These are phyloP conservation scores for Hypothenemus hampei DNA, from an alignment of 1,140 invertebrate genomes.

Conservation along the genomic window DNA sequence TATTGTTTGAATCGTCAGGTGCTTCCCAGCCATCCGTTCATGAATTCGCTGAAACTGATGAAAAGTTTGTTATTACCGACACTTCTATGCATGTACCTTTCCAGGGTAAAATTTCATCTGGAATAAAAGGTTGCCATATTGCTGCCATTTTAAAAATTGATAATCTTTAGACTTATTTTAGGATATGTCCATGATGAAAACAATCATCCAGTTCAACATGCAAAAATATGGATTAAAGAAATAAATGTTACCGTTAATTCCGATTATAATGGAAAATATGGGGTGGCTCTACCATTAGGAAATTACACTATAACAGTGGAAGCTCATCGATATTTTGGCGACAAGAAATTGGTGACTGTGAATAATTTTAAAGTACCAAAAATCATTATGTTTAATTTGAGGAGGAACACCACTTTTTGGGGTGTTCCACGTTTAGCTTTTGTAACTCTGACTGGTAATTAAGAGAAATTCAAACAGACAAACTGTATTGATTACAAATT, in stretches of 20 bases:
- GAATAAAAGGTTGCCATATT: conserved; percentile 24
- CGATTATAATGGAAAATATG: conserved; percentile 55
- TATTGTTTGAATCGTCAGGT: conserved; percentile 1
- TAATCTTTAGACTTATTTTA: conserved; percentile 34
- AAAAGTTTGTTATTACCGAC: conserved; percentile 7
- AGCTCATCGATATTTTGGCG: conserved; percentile 52
- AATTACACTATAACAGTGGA: conserved; percentile 52
- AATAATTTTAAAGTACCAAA: conserved; percentile 45
- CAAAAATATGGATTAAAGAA: conserved; percentile 50
- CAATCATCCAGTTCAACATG: conserved; percentile 55
- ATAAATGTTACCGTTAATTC: conserved; percentile 46
- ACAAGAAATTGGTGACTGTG: conserved; percentile 52
- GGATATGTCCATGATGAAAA: conserved; percentile 55
- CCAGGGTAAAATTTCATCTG: conserved; percentile 16
- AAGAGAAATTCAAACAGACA: background rate
- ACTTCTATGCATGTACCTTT: conserved; percentile 25
- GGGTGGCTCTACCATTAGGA: conserved; percentile 52
- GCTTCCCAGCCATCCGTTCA: background rate
- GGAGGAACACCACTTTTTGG: conserved; percentile 58
- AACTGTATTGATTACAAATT: background rate
- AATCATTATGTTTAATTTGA: conserved; percentile 62
- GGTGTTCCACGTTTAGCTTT: conserved; percentile 70
- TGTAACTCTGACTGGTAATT: conserved; percentile 65
- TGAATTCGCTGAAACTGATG: background rate
- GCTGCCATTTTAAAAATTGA: background rate